phyloP scores from a whole-genome alignment of 1,140 invertebrate genomes.

The Ceratitis capitata region DNA sequence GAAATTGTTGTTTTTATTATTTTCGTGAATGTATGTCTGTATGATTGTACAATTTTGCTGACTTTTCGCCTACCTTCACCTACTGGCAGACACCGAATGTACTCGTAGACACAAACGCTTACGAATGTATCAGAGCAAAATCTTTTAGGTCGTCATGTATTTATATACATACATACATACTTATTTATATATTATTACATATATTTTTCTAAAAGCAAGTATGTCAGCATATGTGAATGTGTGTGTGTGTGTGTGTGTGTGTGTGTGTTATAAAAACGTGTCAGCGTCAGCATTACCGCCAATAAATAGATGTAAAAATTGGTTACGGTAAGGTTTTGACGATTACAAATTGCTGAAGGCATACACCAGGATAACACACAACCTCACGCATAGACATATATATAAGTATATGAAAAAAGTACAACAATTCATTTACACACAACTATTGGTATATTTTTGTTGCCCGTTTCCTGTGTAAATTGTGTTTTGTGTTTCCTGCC shows the following conservation, averaged over 20 bases:
- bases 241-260: background rate
- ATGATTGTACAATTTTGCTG: too few relatives aligned
- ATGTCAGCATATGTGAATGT: too few relatives aligned
- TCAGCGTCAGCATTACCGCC: background rate
- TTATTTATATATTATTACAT: too few relatives aligned
- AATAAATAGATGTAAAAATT: background rate
- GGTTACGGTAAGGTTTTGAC: background rate
- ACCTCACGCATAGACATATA: background rate
- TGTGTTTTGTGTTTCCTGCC: background rate
- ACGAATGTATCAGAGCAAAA: too few relatives aligned
- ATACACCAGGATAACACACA: background rate
- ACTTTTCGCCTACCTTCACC: too few relatives aligned
- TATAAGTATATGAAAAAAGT: background rate
- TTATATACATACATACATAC: too few relatives aligned
- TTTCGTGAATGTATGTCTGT: too few relatives aligned
- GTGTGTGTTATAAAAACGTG: background rate
- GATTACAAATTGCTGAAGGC: background rate
- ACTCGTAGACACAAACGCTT: too few relatives aligned
- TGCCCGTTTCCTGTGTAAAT: background rate
- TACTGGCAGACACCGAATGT: too few relatives aligned
- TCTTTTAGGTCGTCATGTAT: too few relatives aligned
- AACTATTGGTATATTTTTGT: background rate
- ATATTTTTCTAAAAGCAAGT: too few relatives aligned
- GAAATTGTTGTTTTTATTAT: too few relatives aligned
- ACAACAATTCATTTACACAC: background rate